phyloP scores from a whole-genome alignment of 2,888 invertebrate species.

The Stictocephala bisonia region DNA sequence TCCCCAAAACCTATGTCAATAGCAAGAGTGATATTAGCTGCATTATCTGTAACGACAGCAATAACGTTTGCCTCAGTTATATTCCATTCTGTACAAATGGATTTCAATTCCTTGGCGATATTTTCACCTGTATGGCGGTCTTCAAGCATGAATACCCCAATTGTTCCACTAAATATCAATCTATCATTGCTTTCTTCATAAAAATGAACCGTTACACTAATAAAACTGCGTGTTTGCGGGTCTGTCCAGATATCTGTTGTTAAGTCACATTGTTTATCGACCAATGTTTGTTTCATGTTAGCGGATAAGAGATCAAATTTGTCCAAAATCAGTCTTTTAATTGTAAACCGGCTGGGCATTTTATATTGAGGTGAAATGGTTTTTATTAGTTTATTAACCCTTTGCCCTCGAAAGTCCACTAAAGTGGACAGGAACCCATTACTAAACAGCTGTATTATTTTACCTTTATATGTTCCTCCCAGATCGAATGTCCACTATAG shows the following conservation, averaged over 20 bases:
- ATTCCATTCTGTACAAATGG: slow-evolving; percentile 59
- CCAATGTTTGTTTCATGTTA: slow-evolving; percentile 20
- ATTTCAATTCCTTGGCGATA: slow-evolving; percentile 58
- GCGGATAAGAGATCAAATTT: slow-evolving; percentile 35
- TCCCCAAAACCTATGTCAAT: slow-evolving; percentile 60
- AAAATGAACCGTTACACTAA: slow-evolving; percentile 60
- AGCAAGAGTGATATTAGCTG: slow-evolving; percentile 59
- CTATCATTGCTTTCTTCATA: slow-evolving; percentile 46
- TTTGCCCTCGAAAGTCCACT: no score
- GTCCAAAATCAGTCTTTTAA: slow-evolving; percentile 32
- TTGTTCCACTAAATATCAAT: slow-evolving; percentile 52
- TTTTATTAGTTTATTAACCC: no score
- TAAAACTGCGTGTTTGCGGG: slow-evolving; percentile 59
- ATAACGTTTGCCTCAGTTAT: slow-evolving; percentile 57
- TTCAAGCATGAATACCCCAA: slow-evolving; percentile 62
- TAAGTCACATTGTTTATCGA: slow-evolving; percentile 44
- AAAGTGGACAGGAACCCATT: no score
- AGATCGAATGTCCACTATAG: no score
- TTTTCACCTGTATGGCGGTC: slow-evolving; percentile 62
- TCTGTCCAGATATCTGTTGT: slow-evolving; percentile 60
- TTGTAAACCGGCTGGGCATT: no score
- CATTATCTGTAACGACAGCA: slow-evolving; percentile 57
- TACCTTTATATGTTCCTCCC: no score
- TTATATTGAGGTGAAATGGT: no score
- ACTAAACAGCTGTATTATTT: no score